phyloP scores from a whole-genome alignment of 2,888 invertebrate genomes.

The Mycalesis mineus region DNA sequence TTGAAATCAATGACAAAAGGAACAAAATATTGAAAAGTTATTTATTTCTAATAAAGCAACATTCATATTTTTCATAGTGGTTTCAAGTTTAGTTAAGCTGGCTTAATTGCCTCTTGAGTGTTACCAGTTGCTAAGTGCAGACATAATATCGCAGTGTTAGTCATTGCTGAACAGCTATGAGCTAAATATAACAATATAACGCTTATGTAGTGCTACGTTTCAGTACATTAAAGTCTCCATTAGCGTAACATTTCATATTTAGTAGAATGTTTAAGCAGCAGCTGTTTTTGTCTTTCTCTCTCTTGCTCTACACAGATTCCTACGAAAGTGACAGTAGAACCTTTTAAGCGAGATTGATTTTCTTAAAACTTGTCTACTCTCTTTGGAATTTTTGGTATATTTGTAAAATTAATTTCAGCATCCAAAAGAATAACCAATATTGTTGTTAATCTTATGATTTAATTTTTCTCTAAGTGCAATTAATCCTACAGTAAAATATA shows the following conservation, averaged over 20 bases:
- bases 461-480: too few species aligned
- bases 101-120: not conserved
- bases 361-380: conserved; percentile 11
- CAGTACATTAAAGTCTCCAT: conserved; percentile 20
- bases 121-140: not conserved
- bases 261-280: conserved; percentile 22
- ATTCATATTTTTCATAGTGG: not conserved
- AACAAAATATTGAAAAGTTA: not conserved
- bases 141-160: not conserved
- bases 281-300: conserved; percentile 22
- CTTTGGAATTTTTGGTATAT: not conserved
- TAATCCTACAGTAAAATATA: too few species aligned
- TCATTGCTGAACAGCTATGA: not conserved
- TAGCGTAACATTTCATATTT: conserved; percentile 22
- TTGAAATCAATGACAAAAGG: not conserved
- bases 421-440: too few species aligned
- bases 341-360: conserved; percentile 29
- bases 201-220: conserved; percentile 10
- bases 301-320: conserved; percentile 27
- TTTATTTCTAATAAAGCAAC: not conserved
- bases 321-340: conserved; percentile 23
- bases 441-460: too few species aligned
- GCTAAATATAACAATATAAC: not conserved
- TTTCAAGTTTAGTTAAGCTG: not conserved
- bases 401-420: too few species aligned